A percentile compares a stretch with the other conserved stretches of the same genome.
Conservation (phyloP, 2,113 vertebrate genomes). For the Zingel zingel region DNA sequence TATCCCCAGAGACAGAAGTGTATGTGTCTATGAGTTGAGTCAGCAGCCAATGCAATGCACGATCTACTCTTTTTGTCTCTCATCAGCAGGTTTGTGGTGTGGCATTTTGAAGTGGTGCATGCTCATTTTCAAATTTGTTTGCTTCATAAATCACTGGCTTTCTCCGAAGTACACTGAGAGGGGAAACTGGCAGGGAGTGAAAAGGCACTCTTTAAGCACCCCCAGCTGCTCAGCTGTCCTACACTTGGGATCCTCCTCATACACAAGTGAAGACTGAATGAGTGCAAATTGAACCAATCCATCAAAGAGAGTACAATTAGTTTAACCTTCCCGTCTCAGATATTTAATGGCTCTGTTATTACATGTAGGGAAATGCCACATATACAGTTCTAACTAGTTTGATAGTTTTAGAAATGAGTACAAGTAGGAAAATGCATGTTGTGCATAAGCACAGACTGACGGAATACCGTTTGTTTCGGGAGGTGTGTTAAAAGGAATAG, state of each 20-base stretch:
- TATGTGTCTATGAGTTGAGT: conserved; percentile 46
- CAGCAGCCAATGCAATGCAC: conserved; percentile 26
- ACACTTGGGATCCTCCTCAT: conserved; percentile 44
- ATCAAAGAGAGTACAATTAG: conserved; percentile 62
- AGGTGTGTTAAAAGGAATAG: conserved; percentile 36
- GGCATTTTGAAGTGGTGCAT: conserved; percentile 55
- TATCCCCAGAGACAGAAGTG: conserved; percentile 29
- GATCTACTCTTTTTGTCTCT: conserved; percentile 63
- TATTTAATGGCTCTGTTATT: conserved; percentile 65
- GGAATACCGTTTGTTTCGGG: conserved; percentile 19
- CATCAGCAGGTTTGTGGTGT: conserved; percentile 72
- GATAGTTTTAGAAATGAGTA: conserved; percentile 25
- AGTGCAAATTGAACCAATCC: conserved; percentile 70
- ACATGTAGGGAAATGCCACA: conserved; percentile 41
- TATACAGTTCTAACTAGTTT: conserved; percentile 34
- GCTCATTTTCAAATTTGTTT: conserved; percentile 77
- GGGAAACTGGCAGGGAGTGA: conserved; percentile 69
- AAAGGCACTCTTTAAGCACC: conserved; percentile 69
- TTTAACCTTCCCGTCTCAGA: conserved; percentile 60
- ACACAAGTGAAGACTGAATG: conserved; percentile 54
- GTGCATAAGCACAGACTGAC: conserved; percentile 13
- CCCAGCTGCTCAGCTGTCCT: conserved; percentile 71
- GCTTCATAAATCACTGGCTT: conserved; percentile 77
- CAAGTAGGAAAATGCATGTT: conserved; percentile 27
- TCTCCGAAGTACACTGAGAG: conserved; percentile 42